Conservation (phyloP, 2,888 invertebrate genomes). For the Axea sp. region DNA sequence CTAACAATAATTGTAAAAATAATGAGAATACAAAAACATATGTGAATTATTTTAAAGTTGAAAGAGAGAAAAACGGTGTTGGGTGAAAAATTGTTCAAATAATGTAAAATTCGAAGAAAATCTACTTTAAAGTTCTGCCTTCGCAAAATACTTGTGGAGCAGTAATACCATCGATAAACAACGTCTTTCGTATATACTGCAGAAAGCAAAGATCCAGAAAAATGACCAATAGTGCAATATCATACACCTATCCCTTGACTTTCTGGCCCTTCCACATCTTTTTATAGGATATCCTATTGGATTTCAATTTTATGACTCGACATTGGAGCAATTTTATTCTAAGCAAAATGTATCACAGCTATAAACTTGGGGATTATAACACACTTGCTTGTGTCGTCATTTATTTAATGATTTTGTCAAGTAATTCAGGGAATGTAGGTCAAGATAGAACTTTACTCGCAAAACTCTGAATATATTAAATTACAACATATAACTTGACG, state of each 20-base stretch:
- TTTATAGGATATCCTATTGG: slow-evolving; percentile 64
- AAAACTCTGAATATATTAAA: too few relatives aligned
- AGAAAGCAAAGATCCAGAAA: slow-evolving; percentile 55
- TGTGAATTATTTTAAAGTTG: not conserved
- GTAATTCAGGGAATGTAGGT: slow-evolving; percentile 8
- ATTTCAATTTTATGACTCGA: slow-evolving; percentile 71
- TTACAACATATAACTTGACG: too few relatives aligned
- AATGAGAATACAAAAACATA: too few relatives aligned
- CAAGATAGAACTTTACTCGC: slow-evolving; percentile 1
- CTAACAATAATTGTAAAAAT: too few relatives aligned
- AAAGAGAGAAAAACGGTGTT: not conserved
- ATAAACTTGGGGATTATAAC: slow-evolving; percentile 68
- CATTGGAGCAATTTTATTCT: slow-evolving; percentile 68
- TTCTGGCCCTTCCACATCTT: slow-evolving; percentile 61
- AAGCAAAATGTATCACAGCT: slow-evolving; percentile 69
- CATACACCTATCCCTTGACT: slow-evolving; percentile 53
- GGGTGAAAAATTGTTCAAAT: slow-evolving; percentile 21
- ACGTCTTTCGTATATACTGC: slow-evolving; percentile 37
- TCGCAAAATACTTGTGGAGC: slow-evolving; percentile 27
- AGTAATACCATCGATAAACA: slow-evolving; percentile 43
- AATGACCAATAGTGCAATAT: slow-evolving; percentile 54
- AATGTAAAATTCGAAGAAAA: slow-evolving; percentile 22
- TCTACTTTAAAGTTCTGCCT: slow-evolving; percentile 25
- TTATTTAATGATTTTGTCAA: slow-evolving; percentile 44
- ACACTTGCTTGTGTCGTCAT: slow-evolving; percentile 46